Evolutionary conservation across 2,113 vertebrate genomes (phyloP).

Genomic region (Gyps fulvus): DNA sequence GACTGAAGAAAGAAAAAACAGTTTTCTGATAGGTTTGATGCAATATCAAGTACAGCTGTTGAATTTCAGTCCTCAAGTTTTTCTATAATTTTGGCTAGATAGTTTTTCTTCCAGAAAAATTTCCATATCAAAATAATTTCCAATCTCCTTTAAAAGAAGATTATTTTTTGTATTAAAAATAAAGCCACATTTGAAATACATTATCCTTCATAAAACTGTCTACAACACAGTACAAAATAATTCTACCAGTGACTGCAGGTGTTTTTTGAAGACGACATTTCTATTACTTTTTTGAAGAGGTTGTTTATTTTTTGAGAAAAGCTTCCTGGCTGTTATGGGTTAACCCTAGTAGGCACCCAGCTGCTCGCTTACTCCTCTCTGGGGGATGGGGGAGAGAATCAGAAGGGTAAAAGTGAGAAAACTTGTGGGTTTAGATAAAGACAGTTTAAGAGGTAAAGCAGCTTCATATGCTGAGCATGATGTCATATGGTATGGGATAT

Average conservation of each 20-base stretch:
- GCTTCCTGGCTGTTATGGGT: neutral
- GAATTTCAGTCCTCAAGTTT: neutral
- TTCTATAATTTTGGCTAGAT: neutral
- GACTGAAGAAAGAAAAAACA: neutral
- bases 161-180: neutral
- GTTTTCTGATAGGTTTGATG: neutral
- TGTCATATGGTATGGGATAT: fast-evolving
- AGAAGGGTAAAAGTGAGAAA: neutral
- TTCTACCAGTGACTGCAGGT: neutral
- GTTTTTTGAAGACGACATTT: neutral
- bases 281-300: neutral
- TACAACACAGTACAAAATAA: neutral
- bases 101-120: neutral
- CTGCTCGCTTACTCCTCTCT: fast-evolving
- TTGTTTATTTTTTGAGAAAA: neutral
- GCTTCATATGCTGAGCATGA: neutral
- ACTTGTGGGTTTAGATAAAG: neutral
- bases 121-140: neutral
- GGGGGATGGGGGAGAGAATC: neutral
- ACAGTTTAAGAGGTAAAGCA: neutral
- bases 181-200: neutral
- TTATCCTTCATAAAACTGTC: neutral
- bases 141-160: neutral
- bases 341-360: neutral
- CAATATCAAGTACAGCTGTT: neutral